Base-by-base conservation (phyloP, 2,797 vertebrate species). In the Acrossocheilus fasciatus region DNA sequence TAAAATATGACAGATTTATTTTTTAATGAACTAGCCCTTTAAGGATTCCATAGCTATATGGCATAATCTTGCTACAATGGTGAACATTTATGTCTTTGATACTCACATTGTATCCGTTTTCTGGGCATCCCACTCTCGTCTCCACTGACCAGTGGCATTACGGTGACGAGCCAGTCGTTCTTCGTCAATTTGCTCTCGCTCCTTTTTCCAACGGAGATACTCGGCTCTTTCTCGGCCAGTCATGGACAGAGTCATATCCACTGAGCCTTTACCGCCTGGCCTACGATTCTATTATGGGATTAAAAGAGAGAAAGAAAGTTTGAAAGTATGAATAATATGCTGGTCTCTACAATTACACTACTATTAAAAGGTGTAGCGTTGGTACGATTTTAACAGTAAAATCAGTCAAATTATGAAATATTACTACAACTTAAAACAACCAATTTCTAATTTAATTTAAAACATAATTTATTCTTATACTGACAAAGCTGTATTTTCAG, bases 241-340 rank as follows among this genome's bases (percentile, higher is more conserved):
- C 98, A 99, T 98, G 4, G 97, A 98, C 88, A 99, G 93, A 0
- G 97, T 98, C 97, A 99, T 98, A 92, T 98, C 97, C 64, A 95
- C 15, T 0, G 94, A 88, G 36, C 93, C 89, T 90, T 91, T 96
- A 0, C 93, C 90, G 2, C 86, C 76, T 6, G 95, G 88, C 89
- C 96, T 94, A 39, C 93, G 91, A 87, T 93, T 95, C 95, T 96
- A 62, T 9, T 4, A 62, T 47, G 85, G 0, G 18, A 30, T 39
- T 47, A 85, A 59, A 45, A 36, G 14, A 43, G 17, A 36, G 66
- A 68, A 36, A 4, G 34, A 9, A 2, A 62, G 30, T 30, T 15
- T 64, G 11, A 17, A 64, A 23, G 54, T 23, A 57, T 57, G 20
- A 57, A 57, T 23, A 57, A 57, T n/a, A 57, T 57, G 8, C 1